phyloP scores from a whole-genome alignment of 2,888 invertebrate species.

The Campoplex nolae region DNA sequence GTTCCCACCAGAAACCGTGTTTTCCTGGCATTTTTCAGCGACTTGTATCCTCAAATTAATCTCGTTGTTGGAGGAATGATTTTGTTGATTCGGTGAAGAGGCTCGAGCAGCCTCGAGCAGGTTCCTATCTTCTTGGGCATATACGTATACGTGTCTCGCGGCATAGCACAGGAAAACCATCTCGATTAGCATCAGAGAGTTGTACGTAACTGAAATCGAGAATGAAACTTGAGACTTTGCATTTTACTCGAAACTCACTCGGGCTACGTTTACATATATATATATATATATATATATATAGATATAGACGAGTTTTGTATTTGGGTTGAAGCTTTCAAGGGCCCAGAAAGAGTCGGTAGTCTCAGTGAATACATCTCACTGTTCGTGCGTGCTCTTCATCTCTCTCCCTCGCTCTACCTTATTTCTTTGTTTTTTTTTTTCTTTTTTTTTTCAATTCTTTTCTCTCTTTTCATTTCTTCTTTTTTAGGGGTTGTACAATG shows the following conservation, averaged over 20 bases:
- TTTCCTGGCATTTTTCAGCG: constrained; percentile 28
- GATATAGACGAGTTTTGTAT: not conserved
- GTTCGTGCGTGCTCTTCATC: constrained; percentile 12
- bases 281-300: not conserved
- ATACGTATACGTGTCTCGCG: constrained; percentile 88
- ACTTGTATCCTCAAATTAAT: constrained; percentile 5
- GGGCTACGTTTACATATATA: constrained; percentile 18
- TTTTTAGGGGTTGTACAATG: constrained; percentile 20
- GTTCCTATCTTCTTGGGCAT: constrained; percentile 70
- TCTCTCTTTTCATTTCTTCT: constrained; percentile 3
- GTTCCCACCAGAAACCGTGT: not conserved
- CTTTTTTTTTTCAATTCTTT: too few relatives aligned
- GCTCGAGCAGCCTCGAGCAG: not conserved
- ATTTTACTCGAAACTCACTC: constrained; percentile 35
- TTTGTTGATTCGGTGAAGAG: constrained; percentile 6
- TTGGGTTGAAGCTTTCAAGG: constrained; percentile 32
- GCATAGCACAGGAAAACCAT: constrained; percentile 89
- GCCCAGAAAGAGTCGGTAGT: constrained; percentile 1
- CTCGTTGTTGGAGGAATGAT: constrained; percentile 29
- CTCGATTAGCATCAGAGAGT: constrained; percentile 88
- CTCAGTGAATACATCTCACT: constrained; percentile 24
- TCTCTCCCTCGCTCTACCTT: not conserved
- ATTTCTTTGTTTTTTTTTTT: not conserved
- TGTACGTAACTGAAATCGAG: constrained; percentile 88
- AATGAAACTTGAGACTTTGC: constrained; percentile 71